Evolutionary conservation across 2,797 vertebrate species (phyloP), one percentile per base, ranked within the genome.

Genomic region (Falco naumanni): DNA sequence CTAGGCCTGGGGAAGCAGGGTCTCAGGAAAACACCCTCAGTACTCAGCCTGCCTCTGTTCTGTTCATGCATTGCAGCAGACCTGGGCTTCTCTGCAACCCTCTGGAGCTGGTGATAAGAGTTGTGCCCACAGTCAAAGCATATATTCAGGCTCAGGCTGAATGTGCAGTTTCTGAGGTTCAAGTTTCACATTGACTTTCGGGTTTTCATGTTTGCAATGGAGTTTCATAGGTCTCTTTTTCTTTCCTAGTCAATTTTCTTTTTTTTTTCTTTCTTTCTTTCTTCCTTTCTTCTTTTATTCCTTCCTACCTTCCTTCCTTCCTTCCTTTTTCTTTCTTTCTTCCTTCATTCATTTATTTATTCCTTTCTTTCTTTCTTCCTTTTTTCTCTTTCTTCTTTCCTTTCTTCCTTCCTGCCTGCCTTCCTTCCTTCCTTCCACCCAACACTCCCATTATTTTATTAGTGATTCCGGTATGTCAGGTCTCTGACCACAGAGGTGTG

Each of bases 141-240:
- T 6, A 45, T 45, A 12, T 34, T 83, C 31, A 64, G 50, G 4
- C 11, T 74, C 34, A 59, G 19, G 47, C 6, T 50, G 61, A 65
- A 6, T 0, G 0, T 26, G 3, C 16, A 29, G 10, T 31, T 69
- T 65, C 34, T 5, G 2, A 41, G 9, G 19, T 68, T 72, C 41
- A 24, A 39, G 16, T 45, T 78, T 39, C 34, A 31, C 14, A 4
- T 5, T 50, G 33, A 83, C 54, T 86, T 92, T 82, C 45, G 82
- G 25, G 21, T n/a, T 64, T 78, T 56, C 25, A 13, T 28, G 5
- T 57, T 85, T 68, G 34, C 21, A 74, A 1, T 57, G 11, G 13
- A 47, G 22, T 20, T 51, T 43, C 61, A 75, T n/a, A 22, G 6
- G 10, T 51, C 18, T 0, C 3, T 24, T 61, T 66, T 66, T 26